Evolutionary conservation across 2,888 invertebrate species (phyloP).

Genomic region (Dolichopus griseipennis): DNA sequence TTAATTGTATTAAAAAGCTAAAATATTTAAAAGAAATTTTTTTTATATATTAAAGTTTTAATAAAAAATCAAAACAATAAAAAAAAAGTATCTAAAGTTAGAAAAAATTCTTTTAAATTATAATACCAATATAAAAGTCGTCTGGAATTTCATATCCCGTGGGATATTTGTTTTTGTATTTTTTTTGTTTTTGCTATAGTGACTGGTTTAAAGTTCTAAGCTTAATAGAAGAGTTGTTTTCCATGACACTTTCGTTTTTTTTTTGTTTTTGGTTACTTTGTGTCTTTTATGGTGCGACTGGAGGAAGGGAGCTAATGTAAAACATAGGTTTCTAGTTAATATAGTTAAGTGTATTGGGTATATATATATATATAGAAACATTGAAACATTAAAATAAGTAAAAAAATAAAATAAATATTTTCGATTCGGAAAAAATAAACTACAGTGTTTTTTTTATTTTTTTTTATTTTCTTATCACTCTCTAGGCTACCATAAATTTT

Average conservation of each 20-base stretch:
- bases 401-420: not conserved
- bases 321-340: not conserved
- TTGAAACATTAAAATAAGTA: no score
- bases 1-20: not conserved
- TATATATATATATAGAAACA: not conserved
- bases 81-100: not conserved
- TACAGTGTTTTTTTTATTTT: no score
- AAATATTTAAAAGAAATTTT: not conserved
- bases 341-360: not conserved
- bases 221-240: no score
- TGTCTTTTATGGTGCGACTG: no score
- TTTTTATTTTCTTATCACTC: not conserved
- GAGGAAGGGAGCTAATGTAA: no score
- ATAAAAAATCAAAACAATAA: not conserved
- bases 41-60: not conserved
- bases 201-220: no score
- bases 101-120: not conserved
- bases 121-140: not conserved
- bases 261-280: no score
- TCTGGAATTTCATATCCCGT: not conserved
- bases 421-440: not conserved
- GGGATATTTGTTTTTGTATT: not conserved
- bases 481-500: not conserved
- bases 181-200: no score
- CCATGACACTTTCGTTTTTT: not conserved